phyloP scores from a whole-genome alignment of 2,113 vertebrate species.

The Trichechus manatus region DNA sequence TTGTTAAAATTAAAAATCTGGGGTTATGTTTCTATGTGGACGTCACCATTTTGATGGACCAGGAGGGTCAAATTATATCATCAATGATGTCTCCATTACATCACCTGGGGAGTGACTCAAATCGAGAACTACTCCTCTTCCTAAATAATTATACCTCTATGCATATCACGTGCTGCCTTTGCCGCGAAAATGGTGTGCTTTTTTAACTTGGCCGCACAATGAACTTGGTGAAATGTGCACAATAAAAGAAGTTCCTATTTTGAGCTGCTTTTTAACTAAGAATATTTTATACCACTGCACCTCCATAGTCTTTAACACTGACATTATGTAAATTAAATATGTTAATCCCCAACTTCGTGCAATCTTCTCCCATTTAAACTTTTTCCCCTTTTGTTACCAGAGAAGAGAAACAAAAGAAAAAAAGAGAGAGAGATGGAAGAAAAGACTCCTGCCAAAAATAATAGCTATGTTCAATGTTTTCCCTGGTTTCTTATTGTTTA shows the following conservation, averaged over 20 bases:
- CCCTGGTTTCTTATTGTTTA: slow-evolving; percentile 76
- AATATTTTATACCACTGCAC: slow-evolving; percentile 81
- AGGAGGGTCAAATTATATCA: slow-evolving; percentile 54
- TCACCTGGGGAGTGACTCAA: slow-evolving; percentile 14
- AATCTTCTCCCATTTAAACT: slow-evolving; percentile 77
- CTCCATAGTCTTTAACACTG: slow-evolving; percentile 79
- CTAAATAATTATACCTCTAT: slow-evolving; percentile 65
- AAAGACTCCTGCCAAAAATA: slow-evolving; percentile 80
- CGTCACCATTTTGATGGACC: neutral
- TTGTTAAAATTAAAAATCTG: slow-evolving; percentile 33
- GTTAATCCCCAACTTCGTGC: slow-evolving; percentile 80
- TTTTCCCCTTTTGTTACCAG: slow-evolving; percentile 73
- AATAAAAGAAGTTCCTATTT: slow-evolving; percentile 79
- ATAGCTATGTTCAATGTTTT: slow-evolving; percentile 64
- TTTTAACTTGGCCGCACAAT: slow-evolving; percentile 77
- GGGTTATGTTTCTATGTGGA: neutral
- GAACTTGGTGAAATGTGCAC: slow-evolving; percentile 70
- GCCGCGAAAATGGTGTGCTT: slow-evolving; percentile 64
- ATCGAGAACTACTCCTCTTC: neutral
- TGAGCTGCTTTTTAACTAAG: slow-evolving; percentile 77
- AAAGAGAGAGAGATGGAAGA: slow-evolving; percentile 54
- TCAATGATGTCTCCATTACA: slow-evolving; percentile 25
- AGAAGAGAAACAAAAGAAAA: slow-evolving; percentile 68
- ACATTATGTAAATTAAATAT: slow-evolving; percentile 84
- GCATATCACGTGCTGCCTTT: neutral